These are phyloP conservation scores for Doryteuthis pealeii DNA, from an alignment of 1,140 invertebrate species.

Conservation along the genomic window DNA sequence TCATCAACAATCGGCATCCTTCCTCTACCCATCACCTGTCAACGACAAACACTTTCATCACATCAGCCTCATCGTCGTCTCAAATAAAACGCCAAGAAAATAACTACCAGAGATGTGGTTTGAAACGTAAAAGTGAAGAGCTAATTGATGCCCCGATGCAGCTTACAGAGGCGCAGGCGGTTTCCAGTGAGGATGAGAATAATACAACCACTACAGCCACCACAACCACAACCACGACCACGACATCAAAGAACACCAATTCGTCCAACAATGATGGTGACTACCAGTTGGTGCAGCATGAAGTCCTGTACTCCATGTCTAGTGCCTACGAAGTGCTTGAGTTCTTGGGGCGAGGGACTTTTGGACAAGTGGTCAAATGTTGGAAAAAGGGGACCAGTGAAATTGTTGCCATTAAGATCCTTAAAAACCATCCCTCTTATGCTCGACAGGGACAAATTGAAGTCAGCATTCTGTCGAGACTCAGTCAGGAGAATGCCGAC, in stretches of 20 bases:
- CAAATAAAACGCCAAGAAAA: conserved; percentile 6
- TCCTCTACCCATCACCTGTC: conserved; percentile 27
- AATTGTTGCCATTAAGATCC: conserved; percentile 99
- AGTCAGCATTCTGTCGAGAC: conserved; percentile 93
- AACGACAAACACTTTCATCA: conserved; percentile 24
- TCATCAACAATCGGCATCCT: conserved; percentile 25
- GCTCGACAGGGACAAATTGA: conserved; percentile 99
- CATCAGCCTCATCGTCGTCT: conserved; percentile 26
- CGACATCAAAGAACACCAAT: conserved; percentile 65
- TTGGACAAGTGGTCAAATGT: conserved; percentile 99
- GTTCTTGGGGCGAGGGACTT: conserved; percentile 97
- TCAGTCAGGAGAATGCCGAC: conserved; percentile 99
- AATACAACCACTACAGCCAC: conserved; percentile 75
- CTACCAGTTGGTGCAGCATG: conserved; percentile 97
- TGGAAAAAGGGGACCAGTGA: conserved; percentile 99
- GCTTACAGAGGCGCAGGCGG: conserved; percentile 49
- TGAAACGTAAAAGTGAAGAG: conserved; percentile 54
- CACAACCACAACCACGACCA: conserved; percentile 75
- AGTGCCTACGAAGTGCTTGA: conserved; percentile 96
- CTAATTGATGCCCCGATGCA: conserved; percentile 49
- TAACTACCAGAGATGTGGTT: conserved; percentile 47
- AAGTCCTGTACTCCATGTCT: conserved; percentile 89
- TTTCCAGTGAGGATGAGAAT: conserved; percentile 56
- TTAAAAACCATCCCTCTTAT: conserved; percentile 99
- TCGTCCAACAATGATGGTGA: conserved; percentile 78